Evolutionary conservation across 2,888 invertebrate genomes (phyloP), one percentile per base, ranked within the genome.

Genomic region (Dione vanillae): DNA sequence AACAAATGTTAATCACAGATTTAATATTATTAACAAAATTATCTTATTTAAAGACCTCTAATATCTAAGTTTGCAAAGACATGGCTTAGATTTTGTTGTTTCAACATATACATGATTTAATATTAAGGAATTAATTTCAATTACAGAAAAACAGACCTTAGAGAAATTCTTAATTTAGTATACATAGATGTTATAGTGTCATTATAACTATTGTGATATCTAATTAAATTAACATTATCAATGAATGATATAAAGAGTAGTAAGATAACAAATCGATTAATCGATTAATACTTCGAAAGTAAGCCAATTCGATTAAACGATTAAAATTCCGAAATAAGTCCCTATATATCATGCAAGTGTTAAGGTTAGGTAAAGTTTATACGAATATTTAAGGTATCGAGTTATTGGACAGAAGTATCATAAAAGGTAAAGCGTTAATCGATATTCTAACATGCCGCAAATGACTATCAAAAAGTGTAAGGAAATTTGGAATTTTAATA

Each of bases 361-460:
- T 37, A 19, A 64, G 14, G 27, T 62, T 14, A 35, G 27, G 27
- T 27, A 27, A 3, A 54, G 20, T 41, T 40, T n/a, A 51, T 43
- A 6, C 27, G 16, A 20, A 19, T 54, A 20, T 54, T 16, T n/a
- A 52, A n/a, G 19, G 14, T 27, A 41, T 12, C 2, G 19, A 65
- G 16, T 56, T 16, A 16, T 12, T 52, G 43, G 43, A 43, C 27
- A 12, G n/a, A n/a, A 65, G 52, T 54, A 19, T 65, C 49, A 41
- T 41, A 14, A 35, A 69, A 69, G 27, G 64, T 16, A 11, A 64
- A 69, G 69, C 64, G 35, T 62, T 69, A 54, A n/a, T 64, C 16
- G 47, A 20, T 40, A 12, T 16, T 45, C 62, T 47, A 68, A 61
- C 69, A 69, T 69, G 69, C 69, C 58, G 56, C 41, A 3, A 40